A percentile compares a stretch with the other conserved stretches of the same genome.
Evolutionary conservation across 1,140 invertebrate genomes (phyloP).

Genomic region (Aphaenogaster rudis): DNA sequence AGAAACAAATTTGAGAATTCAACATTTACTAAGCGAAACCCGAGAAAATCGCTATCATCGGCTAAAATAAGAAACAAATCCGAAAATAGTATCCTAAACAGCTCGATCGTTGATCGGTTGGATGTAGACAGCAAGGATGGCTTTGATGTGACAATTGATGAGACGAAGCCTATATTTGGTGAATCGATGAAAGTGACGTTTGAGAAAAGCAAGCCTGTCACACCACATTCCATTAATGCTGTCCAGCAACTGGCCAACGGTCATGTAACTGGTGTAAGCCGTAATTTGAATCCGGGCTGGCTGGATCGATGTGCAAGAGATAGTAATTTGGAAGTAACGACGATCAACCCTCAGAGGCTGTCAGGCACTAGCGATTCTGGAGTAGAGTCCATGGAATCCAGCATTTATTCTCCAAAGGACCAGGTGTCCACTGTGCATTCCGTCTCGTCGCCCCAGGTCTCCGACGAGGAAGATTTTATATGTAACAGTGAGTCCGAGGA

Average conservation of each 20-base stretch:
- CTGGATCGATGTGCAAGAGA: conserved; percentile 85
- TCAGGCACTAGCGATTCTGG: conserved; percentile 79
- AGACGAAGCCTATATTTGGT: conserved; percentile 66
- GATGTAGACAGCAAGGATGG: background rate
- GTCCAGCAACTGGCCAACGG: conserved; percentile 81
- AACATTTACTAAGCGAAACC: conserved; percentile 91
- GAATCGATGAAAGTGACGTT: conserved; percentile 79
- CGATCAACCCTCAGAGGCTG: conserved; percentile 65
- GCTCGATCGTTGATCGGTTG: background rate
- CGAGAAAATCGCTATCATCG: conserved; percentile 89
- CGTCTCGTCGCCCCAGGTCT: conserved; percentile 41
- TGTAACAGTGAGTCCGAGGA: conserved; percentile 90
- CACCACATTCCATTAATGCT: conserved; percentile 81
- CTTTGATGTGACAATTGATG: conserved; percentile 48
- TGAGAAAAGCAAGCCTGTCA: conserved; percentile 61
- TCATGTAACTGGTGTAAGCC: conserved; percentile 65
- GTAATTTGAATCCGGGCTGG: conserved; percentile 88
- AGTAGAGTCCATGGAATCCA: conserved; percentile 78
- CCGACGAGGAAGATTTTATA: conserved; percentile 88
- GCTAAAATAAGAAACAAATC: conserved; percentile 77
- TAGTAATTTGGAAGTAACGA: conserved; percentile 59
- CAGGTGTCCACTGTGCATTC: background rate
- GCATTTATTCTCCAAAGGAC: conserved; percentile 66
- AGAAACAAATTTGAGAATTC: conserved; percentile 91
- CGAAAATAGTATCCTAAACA: conserved; percentile 24